Percentiles rank a stretch among this genome's conserved stretches.
Conservation (phyloP, 2,888 invertebrate species). For the Euzophera pinguis region DNA sequence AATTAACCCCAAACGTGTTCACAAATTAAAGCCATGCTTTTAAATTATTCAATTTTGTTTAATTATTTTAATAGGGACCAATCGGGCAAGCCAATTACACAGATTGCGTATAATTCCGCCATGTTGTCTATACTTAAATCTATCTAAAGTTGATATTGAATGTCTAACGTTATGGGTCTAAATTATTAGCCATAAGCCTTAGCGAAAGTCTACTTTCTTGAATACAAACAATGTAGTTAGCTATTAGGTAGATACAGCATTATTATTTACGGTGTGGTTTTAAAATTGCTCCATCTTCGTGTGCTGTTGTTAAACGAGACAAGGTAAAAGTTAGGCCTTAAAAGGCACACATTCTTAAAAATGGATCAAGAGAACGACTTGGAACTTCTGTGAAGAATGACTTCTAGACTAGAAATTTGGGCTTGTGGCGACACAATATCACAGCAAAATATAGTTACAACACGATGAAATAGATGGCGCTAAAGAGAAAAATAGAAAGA, state of each 20-base stretch:
- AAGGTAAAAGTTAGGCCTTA: no score
- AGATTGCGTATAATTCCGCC: conserved; percentile 2
- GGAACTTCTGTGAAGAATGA: no score
- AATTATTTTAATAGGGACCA: conserved; percentile 3
- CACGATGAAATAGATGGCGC: no score
- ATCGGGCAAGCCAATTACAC: not conserved
- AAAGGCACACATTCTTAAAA: no score
- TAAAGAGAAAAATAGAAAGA: no score
- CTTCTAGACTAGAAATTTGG: no score
- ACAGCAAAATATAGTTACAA: no score
- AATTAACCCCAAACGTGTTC: conserved; percentile 5
- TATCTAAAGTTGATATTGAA: not conserved
- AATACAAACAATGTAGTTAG: not conserved
- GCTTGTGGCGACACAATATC: no score
- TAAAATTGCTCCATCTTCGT: no score
- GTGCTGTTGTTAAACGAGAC: no score
- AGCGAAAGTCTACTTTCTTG: not conserved
- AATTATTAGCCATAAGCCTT: not conserved
- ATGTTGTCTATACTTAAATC: not conserved
- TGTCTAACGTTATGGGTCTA: not conserved
- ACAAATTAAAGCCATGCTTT: conserved; percentile 1
- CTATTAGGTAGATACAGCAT: not conserved
- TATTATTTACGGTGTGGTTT: no score
- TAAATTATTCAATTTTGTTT: conserved; percentile 10
- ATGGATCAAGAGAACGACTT: no score